Base-by-base conservation (phyloP, 2,888 invertebrate genomes). In the Pycnomerus fuliginosus region DNA sequence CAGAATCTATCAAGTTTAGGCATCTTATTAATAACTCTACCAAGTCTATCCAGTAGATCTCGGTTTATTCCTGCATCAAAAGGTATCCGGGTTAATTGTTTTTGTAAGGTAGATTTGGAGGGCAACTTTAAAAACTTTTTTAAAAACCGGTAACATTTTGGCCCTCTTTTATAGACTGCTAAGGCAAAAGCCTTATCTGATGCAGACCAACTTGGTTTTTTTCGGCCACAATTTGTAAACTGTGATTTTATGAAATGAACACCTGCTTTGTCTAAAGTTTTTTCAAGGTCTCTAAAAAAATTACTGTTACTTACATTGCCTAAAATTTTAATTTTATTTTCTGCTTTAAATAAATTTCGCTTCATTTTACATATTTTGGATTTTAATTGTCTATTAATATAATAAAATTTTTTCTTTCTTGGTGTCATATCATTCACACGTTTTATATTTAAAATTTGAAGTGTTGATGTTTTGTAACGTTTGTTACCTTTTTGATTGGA, bases 21-120 rank as follows among this genome's bases (percentile, higher is more conserved):
- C 29, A 29, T 29, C n/a, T 29, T 29, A 4, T 4, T 12, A 70
- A 69, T 71, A 5, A 17, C 16, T 7, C 2, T 5, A 10, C 13
- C 7, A 3, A 24, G 13, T 13, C 30, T 3, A 3, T 35, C 8
- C 12, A 25, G 3, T 3, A 25, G 3, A 3, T 11, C 29, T 3
- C n/a, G 5, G 14, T 29, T 29, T 13, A 29, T 8, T 3, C 29
- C 29, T 3, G 29, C 15, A 7, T 29, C 29, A 29, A 29, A 29
- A 2, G 10, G 29, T 13, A 29, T 7, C 4, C 14, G 11, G 4
- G 13, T 3, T 14, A 29, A 29, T 4, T 13, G 2, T 7, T 12
- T 14, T 29, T 29, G 11, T 4, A 29, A 8, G 4, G 29, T 29
- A 29, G 4, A 3, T 12, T n/a, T n/a, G n/a, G n/a, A n/a, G n/a